phyloP scores from a whole-genome alignment of 2,888 invertebrate species.

The Chloroclysta siterata region DNA sequence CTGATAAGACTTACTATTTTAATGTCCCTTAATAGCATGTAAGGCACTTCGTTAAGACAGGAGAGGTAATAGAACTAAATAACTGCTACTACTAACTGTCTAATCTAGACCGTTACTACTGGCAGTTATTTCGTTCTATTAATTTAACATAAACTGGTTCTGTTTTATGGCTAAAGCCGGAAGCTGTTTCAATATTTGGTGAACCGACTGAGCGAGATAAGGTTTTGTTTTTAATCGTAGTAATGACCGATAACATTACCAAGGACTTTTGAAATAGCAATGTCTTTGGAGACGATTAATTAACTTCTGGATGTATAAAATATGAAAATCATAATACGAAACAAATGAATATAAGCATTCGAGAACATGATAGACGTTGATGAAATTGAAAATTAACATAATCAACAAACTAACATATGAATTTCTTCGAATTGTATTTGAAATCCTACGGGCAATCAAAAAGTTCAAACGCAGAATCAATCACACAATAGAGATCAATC shows the following conservation, averaged over 20 bases:
- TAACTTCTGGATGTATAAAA: too few species aligned
- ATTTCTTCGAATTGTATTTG: slow-evolving; percentile 32
- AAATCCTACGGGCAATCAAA: slow-evolving; percentile 33
- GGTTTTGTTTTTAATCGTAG: slow-evolving; percentile 11
- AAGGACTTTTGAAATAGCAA: background rate
- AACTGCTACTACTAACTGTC: slow-evolving; percentile 6
- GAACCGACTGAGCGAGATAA: slow-evolving; percentile 21
- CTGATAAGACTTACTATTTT: slow-evolving; percentile 44
- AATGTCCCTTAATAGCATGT: slow-evolving; percentile 41
- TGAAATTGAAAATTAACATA: background rate
- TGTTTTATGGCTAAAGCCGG: slow-evolving; percentile 1
- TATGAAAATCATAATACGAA: too few species aligned
- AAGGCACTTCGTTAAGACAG: slow-evolving; percentile 36
- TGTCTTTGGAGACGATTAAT: background rate
- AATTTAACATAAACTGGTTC: slow-evolving; percentile 2
- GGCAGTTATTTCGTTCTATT: background rate
- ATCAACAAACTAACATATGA: slow-evolving; percentile 29
- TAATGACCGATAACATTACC: slow-evolving; percentile 14
- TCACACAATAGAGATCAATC: slow-evolving; percentile 40
- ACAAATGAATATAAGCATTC: background rate
- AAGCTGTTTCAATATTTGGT: slow-evolving; percentile 11
- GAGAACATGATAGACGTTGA: background rate
- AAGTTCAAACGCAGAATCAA: slow-evolving; percentile 38
- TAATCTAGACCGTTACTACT: background rate
- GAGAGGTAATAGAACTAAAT: slow-evolving; percentile 13